A percentile compares a stretch with the other conserved stretches of the same genome.
These are phyloP conservation scores for Hemicordylus capensis DNA, from an alignment of 2,113 vertebrate species.

Conservation along the genomic window DNA sequence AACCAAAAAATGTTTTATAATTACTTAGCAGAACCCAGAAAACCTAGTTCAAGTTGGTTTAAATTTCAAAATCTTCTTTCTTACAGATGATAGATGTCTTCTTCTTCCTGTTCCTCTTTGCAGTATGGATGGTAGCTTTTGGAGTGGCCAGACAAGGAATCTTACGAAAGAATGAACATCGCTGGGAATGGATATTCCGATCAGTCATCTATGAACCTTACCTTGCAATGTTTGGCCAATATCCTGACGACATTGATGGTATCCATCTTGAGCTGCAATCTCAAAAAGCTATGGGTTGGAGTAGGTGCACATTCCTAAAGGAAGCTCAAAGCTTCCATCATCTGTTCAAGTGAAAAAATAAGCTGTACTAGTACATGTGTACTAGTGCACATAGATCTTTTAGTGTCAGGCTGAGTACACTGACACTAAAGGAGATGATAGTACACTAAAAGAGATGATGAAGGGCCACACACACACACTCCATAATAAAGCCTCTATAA, in stretches of 20 bases:
- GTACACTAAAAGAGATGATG: too few relatives aligned
- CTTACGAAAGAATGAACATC: slow-evolving; percentile 79
- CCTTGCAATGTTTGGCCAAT: slow-evolving; percentile 84
- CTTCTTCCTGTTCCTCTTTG: slow-evolving; percentile 85
- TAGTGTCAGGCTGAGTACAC: background rate
- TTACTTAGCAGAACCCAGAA: background rate
- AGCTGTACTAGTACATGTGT: too few relatives aligned
- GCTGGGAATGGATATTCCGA: slow-evolving; percentile 84
- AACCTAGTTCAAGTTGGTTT: background rate
- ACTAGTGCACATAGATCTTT: background rate
- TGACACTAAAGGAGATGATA: too few relatives aligned
- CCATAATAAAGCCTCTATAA: too few relatives aligned
- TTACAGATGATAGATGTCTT: slow-evolving; percentile 80
- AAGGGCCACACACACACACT: too few relatives aligned
- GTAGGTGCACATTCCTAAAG: background rate
- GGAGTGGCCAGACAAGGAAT: slow-evolving; percentile 83
- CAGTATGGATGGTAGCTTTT: slow-evolving; percentile 84
- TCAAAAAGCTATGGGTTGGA: background rate
- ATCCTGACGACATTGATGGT: slow-evolving; percentile 82
- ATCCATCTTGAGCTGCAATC: background rate
- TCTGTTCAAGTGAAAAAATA: background rate
- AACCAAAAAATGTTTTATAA: too few relatives aligned
- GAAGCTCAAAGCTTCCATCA: background rate
- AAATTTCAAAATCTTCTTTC: background rate
- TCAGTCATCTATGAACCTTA: slow-evolving; percentile 83